Percentiles rank a stretch among this genome's conserved stretches.
These are phyloP conservation scores for Troides helena DNA, from an alignment of 2,888 invertebrate species.

Conservation along the genomic window DNA sequence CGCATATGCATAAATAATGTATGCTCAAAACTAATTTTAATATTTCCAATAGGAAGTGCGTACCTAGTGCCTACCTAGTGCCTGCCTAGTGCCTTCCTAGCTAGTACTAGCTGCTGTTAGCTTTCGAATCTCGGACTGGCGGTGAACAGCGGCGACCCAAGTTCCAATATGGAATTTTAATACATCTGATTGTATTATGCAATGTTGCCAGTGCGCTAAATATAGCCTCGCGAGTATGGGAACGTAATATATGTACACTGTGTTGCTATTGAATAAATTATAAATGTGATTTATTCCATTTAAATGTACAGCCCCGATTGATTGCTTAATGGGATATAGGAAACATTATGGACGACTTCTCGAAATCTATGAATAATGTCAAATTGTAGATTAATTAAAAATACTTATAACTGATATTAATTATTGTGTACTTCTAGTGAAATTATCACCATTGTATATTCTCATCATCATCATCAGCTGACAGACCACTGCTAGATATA, in stretches of 20 bases:
- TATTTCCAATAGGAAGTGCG: constrained; percentile 28
- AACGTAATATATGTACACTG: neutral
- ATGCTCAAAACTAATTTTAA: constrained; percentile 24
- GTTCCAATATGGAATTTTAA: constrained; percentile 31
- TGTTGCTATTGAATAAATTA: neutral
- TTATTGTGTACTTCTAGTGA: too few species aligned
- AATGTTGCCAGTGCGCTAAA: constrained; percentile 19
- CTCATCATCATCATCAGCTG: too few species aligned
- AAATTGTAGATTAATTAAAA: too few species aligned
- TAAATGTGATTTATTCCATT: neutral
- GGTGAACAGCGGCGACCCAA: constrained; percentile 12
- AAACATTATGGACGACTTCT: too few species aligned
- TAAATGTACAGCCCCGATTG: too few species aligned
- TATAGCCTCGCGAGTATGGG: constrained; percentile 16
- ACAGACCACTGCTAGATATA: too few species aligned
- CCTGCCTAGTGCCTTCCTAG: too few species aligned
- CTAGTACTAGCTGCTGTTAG: constrained; percentile 6
- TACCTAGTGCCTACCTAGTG: neutral
- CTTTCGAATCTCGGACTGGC: constrained; percentile 25
- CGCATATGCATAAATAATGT: constrained; percentile 28
- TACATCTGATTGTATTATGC: constrained; percentile 15
- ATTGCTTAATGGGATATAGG: too few species aligned
- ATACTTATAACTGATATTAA: too few species aligned
- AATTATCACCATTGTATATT: too few species aligned
- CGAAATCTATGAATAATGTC: too few species aligned